These are phyloP conservation scores for Archegozetes longisetosus DNA, from an alignment of 1,140 invertebrate genomes.

Conservation along the genomic window DNA sequence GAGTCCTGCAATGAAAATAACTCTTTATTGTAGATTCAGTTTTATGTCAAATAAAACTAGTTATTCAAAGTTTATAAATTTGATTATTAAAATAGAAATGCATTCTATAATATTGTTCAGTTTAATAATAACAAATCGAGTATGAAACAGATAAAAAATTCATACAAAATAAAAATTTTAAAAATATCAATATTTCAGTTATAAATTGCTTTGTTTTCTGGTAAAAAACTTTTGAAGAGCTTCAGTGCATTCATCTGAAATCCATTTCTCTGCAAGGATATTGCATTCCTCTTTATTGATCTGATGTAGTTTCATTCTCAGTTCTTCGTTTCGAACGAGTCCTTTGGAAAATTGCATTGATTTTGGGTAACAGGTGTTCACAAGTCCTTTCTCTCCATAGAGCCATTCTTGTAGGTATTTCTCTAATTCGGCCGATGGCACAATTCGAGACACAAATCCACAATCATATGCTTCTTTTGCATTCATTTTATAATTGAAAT, in stretches of 20 bases:
- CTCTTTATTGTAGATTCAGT: no score
- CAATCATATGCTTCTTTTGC: constrained; percentile 50
- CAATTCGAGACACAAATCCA: constrained; percentile 52
- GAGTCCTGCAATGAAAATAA: no score
- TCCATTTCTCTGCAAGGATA: constrained; percentile 39
- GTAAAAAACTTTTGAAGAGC: constrained; percentile 37
- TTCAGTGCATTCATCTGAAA: constrained; percentile 40
- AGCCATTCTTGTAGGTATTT: constrained; percentile 16
- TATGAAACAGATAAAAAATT: no score
- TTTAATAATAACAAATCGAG: no score
- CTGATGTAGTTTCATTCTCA: constrained; percentile 29
- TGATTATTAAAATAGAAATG: no score
- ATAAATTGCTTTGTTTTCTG: constrained; percentile 8
- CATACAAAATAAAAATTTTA: no score
- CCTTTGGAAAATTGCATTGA: constrained; percentile 12
- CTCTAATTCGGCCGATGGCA: constrained; percentile 38
- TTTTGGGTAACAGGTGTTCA: constrained; percentile 10
- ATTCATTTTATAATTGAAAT: constrained; percentile 57
- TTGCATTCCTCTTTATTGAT: constrained; percentile 40
- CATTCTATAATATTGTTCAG: no score
- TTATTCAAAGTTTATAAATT: no score
- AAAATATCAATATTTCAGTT: background rate
- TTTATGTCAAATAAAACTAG: no score
- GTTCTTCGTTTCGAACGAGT: constrained; percentile 12
- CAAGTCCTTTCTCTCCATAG: constrained; percentile 13